Conservation (phyloP, 2,888 invertebrate species). For the Drosophila stalkeri region DNA sequence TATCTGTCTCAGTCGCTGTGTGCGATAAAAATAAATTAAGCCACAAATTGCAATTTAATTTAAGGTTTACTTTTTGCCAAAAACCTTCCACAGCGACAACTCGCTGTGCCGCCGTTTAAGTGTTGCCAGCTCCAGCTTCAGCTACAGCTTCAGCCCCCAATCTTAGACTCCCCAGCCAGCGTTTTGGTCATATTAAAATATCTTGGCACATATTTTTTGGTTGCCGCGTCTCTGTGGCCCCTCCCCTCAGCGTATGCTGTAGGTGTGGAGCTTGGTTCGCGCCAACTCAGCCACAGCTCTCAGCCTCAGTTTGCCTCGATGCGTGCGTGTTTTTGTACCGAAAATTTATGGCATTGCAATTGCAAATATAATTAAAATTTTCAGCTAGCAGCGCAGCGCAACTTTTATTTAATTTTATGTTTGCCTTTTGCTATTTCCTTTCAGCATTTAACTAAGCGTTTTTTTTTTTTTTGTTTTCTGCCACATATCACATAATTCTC, state of each 20-base stretch:
- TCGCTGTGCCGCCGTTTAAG: slow-evolving; percentile 17
- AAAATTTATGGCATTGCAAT: slow-evolving; percentile 79
- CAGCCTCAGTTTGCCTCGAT: not conserved
- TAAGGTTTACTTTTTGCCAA: slow-evolving; percentile 70
- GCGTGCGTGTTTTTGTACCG: slow-evolving; percentile 36
- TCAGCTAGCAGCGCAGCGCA: slow-evolving; percentile 57
- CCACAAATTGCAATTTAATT: slow-evolving; percentile 79
- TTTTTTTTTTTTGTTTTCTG: no score
- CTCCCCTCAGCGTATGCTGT: slow-evolving; percentile 19
- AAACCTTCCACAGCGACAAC: slow-evolving; percentile 27
- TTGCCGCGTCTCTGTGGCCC: slow-evolving; percentile 29
- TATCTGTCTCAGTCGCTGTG: slow-evolving; percentile 47
- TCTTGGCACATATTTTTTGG: slow-evolving; percentile 77
- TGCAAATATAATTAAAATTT: slow-evolving; percentile 81
- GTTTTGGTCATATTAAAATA: slow-evolving; percentile 73
- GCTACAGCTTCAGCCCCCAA: not conserved
- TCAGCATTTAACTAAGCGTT: not conserved
- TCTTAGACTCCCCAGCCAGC: not conserved
- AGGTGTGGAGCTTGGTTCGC: slow-evolving; percentile 40
- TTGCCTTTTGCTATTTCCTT: slow-evolving; percentile 24
- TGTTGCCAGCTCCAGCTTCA: not conserved
- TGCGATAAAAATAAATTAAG: slow-evolving; percentile 78
- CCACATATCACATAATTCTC: slow-evolving; percentile 19
- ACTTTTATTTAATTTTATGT: slow-evolving; percentile 54
- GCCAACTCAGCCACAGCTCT: not conserved